These are phyloP conservation scores for Pelecanoides urinatrix DNA, from an alignment of 2,113 vertebrate genomes.

Conservation along the genomic window DNA sequence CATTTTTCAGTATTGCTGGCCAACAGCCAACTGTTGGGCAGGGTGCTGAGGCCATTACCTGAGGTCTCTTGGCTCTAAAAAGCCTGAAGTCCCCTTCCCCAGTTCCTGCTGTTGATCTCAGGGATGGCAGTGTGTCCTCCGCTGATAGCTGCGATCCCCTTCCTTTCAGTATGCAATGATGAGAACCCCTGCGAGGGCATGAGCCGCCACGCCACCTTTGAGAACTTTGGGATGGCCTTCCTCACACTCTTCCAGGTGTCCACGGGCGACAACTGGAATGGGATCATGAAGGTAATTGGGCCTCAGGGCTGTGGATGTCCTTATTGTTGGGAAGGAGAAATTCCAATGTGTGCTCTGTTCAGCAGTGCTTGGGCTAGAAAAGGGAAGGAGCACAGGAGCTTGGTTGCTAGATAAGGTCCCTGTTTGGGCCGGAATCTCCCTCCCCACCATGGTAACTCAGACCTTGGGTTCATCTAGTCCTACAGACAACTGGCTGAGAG, in stretches of 20 bases:
- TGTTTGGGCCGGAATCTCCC: neutral
- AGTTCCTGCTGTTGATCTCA: neutral
- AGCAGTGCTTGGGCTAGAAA: neutral
- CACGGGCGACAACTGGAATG: slow-evolving; percentile 98
- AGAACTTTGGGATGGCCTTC: slow-evolving; percentile 99
- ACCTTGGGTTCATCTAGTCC: neutral
- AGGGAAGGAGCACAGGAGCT: neutral
- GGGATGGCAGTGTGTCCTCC: neutral
- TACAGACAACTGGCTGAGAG: neutral
- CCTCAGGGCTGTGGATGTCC: neutral
- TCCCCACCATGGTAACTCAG: neutral
- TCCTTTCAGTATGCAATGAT: slow-evolving; percentile 87
- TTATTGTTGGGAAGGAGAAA: neutral
- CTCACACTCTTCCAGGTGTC: slow-evolving; percentile 98
- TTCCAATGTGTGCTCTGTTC: neutral
- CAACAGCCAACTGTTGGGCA: neutral
- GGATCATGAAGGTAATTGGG: slow-evolving; percentile 95
- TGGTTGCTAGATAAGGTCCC: neutral
- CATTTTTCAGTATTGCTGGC: neutral
- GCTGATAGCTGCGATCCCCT: neutral
- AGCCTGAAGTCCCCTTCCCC: neutral
- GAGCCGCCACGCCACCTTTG: slow-evolving; percentile 97
- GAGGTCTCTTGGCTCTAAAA: neutral
- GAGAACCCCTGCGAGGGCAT: slow-evolving; percentile 97
- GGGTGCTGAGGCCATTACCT: neutral